These are phyloP conservation scores for Tiaroga cobitis DNA, from an alignment of 2,797 vertebrate genomes.

Conservation along the genomic window DNA sequence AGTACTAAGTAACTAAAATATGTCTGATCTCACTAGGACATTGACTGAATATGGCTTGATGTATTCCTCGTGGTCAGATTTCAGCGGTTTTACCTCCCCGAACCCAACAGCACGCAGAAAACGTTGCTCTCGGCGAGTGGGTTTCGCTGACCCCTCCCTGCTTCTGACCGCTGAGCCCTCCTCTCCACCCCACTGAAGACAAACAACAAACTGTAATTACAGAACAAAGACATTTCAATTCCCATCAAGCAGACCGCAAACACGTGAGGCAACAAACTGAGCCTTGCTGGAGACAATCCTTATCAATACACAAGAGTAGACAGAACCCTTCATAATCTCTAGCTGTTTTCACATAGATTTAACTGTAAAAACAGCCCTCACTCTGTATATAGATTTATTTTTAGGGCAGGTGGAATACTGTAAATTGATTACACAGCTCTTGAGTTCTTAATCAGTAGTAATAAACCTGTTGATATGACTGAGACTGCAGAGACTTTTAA, in stretches of 20 bases:
- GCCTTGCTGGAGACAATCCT: not conserved
- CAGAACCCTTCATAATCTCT: not conserved
- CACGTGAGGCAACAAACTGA: constrained; percentile 4
- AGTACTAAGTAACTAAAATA: not conserved
- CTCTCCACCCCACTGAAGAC: constrained; percentile 13
- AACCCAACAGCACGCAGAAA: constrained; percentile 9
- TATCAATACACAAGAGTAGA: constrained; percentile 4
- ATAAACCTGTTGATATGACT: constrained; percentile 15
- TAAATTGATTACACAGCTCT: not conserved
- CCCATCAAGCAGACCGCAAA: constrained; percentile 25
- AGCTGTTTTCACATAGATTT: not conserved
- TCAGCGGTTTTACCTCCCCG: constrained; percentile 22
- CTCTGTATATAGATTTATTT: not conserved
- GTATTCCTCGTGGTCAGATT: constrained; percentile 39
- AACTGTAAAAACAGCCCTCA: constrained; percentile 1
- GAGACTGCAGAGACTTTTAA: not conserved
- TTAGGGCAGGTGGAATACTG: not conserved
- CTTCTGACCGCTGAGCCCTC: constrained; percentile 5
- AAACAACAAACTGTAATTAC: constrained; percentile 52
- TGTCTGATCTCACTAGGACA: not conserved
- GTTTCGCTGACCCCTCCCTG: not conserved
- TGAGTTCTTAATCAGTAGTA: not conserved
- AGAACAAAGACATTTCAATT: constrained; percentile 41
- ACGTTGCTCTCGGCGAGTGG: not conserved
- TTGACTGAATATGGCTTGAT: constrained; percentile 31